phyloP scores from a whole-genome alignment of 2,113 vertebrate species.

The Laterallus jamaicensis region DNA sequence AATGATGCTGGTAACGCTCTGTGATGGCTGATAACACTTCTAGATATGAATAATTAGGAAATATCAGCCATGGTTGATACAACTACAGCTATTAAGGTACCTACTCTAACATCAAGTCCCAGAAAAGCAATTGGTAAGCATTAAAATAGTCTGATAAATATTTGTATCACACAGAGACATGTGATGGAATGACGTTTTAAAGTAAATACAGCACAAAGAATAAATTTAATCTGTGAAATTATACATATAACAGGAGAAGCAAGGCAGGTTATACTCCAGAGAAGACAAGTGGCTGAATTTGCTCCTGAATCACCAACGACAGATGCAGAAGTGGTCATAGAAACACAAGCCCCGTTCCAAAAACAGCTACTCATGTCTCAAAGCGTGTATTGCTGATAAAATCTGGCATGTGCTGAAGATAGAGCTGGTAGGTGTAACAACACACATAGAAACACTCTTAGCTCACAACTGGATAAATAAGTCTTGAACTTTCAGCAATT shows the following conservation, averaged over 20 bases:
- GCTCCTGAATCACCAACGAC: background rate
- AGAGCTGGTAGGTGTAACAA: background rate
- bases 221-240: background rate
- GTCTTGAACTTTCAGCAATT: background rate
- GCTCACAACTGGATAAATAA: background rate
- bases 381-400: background rate
- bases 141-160: conserved; percentile 21
- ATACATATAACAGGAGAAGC: background rate
- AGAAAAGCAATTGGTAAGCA: background rate
- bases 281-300: background rate
- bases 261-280: background rate
- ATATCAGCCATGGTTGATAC: conserved; percentile 15
- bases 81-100: background rate
- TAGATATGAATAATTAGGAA: conserved; percentile 50
- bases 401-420: background rate
- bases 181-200: background rate
- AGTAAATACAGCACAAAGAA: background rate
- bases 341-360: background rate
- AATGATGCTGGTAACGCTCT: background rate
- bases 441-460: background rate
- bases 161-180: background rate
- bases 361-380: background rate
- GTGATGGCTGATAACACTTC: conserved; percentile 11
- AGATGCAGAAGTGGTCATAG: background rate
- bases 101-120: background rate